A percentile compares a stretch with the other conserved stretches of the same genome.
phyloP scores from a whole-genome alignment of 1,140 invertebrate genomes.

The Tenebrio molitor region DNA sequence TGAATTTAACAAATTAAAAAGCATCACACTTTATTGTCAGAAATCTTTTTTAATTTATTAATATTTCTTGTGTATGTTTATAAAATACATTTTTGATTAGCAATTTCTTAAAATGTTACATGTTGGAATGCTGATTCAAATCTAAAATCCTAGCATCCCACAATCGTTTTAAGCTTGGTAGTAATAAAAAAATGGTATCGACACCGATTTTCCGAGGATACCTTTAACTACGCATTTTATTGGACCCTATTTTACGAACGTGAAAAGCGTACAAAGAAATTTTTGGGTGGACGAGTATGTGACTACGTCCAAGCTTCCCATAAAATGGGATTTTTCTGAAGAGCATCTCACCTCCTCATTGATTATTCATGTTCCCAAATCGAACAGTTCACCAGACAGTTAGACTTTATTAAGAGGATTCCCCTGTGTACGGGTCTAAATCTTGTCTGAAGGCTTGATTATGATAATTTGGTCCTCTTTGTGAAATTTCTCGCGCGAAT shows the following conservation, averaged over 20 bases:
- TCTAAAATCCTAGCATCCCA: too few relatives aligned
- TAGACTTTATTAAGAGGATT: slow-evolving; percentile 12
- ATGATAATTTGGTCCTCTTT: slow-evolving; percentile 19
- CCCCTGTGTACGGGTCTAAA: background rate
- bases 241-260: slow-evolving; percentile 14
- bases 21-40: too few relatives aligned
- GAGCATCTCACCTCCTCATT: slow-evolving; percentile 3
- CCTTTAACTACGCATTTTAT: slow-evolving; percentile 3
- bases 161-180: too few relatives aligned
- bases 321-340: slow-evolving; percentile 15
- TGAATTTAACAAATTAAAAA: too few relatives aligned
- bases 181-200: too few relatives aligned
- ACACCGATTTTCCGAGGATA: too few relatives aligned
- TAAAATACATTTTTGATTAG: too few relatives aligned
- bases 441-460: slow-evolving; percentile 5
- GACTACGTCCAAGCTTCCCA: background rate
- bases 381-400: slow-evolving; percentile 4
- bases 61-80: too few relatives aligned
- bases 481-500: slow-evolving; percentile 4
- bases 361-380: slow-evolving; percentile 14
- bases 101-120: too few relatives aligned
- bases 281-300: slow-evolving; percentile 1
- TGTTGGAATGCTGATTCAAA: too few relatives aligned
- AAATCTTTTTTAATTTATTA: too few relatives aligned
- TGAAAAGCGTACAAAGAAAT: slow-evolving; percentile 12